A percentile compares a stretch with the other conserved stretches of the same genome.
Conservation (phyloP, 1,140 invertebrate genomes). For the Zaprionus taronus region DNA sequence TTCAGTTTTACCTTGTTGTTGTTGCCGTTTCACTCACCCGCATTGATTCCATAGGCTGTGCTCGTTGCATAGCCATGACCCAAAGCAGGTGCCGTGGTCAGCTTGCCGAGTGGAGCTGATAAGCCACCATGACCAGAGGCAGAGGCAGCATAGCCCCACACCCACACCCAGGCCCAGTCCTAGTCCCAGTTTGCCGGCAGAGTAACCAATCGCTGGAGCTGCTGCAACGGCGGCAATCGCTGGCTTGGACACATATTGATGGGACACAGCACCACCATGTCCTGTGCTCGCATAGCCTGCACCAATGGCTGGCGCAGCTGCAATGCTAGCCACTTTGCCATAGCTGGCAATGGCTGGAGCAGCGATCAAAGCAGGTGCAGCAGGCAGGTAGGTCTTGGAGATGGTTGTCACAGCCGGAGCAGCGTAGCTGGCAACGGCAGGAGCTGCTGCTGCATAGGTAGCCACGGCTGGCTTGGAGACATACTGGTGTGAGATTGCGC, state of each 20-base stretch:
- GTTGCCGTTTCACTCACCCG: constrained; percentile 30
- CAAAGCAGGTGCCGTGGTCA: constrained; percentile 48
- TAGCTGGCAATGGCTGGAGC: constrained; percentile 35
- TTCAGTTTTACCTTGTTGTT: background rate
- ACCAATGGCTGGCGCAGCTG: constrained; percentile 15
- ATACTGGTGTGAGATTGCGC: constrained; percentile 69
- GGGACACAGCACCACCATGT: constrained; percentile 50
- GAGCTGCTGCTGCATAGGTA: constrained; percentile 45
- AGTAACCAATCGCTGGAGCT: constrained; percentile 29
- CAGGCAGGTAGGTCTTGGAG: constrained; percentile 30
- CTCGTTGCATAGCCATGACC: constrained; percentile 44
- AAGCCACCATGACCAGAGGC: constrained; percentile 39
- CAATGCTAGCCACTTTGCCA: constrained; percentile 7
- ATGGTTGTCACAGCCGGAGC: constrained; percentile 46
- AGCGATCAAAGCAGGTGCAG: constrained; percentile 39
- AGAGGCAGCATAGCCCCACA: constrained; percentile 40
- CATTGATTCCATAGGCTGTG: constrained; percentile 56
- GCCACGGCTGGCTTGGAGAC: constrained; percentile 66
- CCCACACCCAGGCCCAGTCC: constrained; percentile 28
- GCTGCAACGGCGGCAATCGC: constrained; percentile 22
- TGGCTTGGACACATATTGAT: constrained; percentile 64
- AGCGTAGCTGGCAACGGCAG: constrained; percentile 42
- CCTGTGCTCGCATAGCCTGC: constrained; percentile 9
- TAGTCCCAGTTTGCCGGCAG: constrained; percentile 29
- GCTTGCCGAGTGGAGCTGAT: constrained; percentile 39